Base-by-base conservation (phyloP, 2,113 vertebrate species). In the Lophochroa leadbeateri region DNA sequence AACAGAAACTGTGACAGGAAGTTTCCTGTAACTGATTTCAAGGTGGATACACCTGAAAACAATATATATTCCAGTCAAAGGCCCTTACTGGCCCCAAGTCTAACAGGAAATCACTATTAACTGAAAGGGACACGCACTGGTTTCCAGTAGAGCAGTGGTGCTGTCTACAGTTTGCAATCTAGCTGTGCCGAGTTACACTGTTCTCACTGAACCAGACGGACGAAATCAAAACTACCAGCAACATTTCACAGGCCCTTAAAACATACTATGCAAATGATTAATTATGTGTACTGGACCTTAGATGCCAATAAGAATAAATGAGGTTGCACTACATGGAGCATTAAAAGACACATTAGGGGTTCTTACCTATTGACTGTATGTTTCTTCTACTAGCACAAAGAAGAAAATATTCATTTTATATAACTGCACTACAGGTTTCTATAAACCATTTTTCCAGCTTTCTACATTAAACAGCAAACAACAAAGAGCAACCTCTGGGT, bases 21-120 rank as follows among this genome's bases (percentile, higher is more conserved):
- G 7, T 53, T 74, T 84, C 58, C 61, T 31, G 0, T 6, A 37
- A 58, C 13, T 52, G 57, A 79, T 76, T 79, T 82, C 0, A 0
- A 88, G 47, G 29, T 53, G 28, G 37, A 50, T 47, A 50, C 12
- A 61, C n/a, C 21, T 57, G 37, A 88, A 85, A 14, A 37, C 41
- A 46, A 16, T 11, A 25, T 7, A 70, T 37, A 17, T 50, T 69
- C n/a, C 65, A 52, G n/a, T 15, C 60, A 44, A 50, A 37, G 19
- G 44, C 13, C 28, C 11, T 63, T 60, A 31, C 33, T 69, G 43
- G 55, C 35, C 17, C 24, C 21, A 55, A 74, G 17, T 13, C 49
- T 74, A 58, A n/a, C 27, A 39, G 21, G 52, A 87, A 90, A 87
- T 71, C 24, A 35, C 33, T 68, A 1, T 4, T 43, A 17, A 72